Percentiles rank a stretch among this genome's conserved stretches.
These are phyloP conservation scores for Sphinx pinastri DNA, from an alignment of 2,888 invertebrate species.

Conservation along the genomic window DNA sequence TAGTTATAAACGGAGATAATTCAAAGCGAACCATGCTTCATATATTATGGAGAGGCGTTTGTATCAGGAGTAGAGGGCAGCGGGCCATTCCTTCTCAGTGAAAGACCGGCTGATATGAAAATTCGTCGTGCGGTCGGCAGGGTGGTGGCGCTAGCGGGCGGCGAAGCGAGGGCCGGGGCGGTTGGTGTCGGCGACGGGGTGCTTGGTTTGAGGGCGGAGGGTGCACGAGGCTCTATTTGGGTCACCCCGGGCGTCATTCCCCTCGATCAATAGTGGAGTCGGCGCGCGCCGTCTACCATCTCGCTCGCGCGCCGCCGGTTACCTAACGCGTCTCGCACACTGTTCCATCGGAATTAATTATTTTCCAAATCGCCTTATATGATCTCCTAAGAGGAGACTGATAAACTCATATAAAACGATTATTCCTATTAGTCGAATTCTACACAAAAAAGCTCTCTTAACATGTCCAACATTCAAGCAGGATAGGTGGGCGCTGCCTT, in stretches of 20 bases:
- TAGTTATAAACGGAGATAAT: slow-evolving; percentile 59
- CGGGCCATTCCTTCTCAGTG: slow-evolving; percentile 71
- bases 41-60: slow-evolving; percentile 70
- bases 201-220: slow-evolving; percentile 62
- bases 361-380: slow-evolving; percentile 67
- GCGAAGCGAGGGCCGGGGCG: slow-evolving; percentile 58
- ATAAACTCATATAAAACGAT: slow-evolving; percentile 20
- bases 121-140: slow-evolving; percentile 71
- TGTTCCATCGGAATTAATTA: slow-evolving; percentile 77
- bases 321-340: slow-evolving; percentile 78
- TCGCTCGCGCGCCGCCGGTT: slow-evolving; percentile 70
- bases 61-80: slow-evolving; percentile 61
- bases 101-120: slow-evolving; percentile 81
- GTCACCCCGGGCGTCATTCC: slow-evolving; percentile 83
- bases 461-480: not conserved
- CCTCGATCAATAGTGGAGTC: slow-evolving; percentile 78
- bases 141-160: slow-evolving; percentile 46
- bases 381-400: slow-evolving; percentile 52
- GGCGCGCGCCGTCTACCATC: slow-evolving; percentile 77
- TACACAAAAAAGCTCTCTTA: not conserved
- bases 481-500: slow-evolving; percentile 1
- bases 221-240: slow-evolving; percentile 81
- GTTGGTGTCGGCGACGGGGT: slow-evolving; percentile 53
- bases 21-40: slow-evolving; percentile 52
- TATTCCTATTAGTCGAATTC: slow-evolving; percentile 14